phyloP scores from a whole-genome alignment of 2,797 vertebrate species.

The Orientallactaga sibirica region DNA sequence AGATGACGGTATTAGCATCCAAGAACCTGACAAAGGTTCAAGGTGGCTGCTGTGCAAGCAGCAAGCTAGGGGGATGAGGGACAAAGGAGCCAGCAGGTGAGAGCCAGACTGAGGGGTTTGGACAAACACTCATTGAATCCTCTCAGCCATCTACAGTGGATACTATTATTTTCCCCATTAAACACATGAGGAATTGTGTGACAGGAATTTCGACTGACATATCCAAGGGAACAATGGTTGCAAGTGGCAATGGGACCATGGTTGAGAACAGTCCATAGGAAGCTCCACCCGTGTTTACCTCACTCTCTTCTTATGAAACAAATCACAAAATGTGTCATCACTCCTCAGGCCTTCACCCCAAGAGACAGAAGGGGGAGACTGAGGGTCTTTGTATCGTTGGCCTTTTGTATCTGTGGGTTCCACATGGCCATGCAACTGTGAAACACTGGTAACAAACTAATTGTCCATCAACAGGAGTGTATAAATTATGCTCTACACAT shows the following conservation, averaged over 20 bases:
- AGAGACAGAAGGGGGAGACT: not conserved
- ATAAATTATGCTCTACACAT: not conserved
- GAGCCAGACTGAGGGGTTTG: not conserved
- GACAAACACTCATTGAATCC: not conserved
- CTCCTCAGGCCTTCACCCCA: not conserved
- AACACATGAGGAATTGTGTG: not conserved
- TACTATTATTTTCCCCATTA: not conserved
- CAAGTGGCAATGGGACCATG: not conserved
- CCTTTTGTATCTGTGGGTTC: not conserved
- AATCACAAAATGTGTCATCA: not conserved
- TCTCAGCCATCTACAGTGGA: not conserved
- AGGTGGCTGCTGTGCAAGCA: not conserved
- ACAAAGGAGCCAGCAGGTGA: not conserved
- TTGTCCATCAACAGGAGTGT: not conserved
- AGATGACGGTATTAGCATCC: not conserved
- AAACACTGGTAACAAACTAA: not conserved
- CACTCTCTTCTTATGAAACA: not conserved
- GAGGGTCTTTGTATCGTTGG: no score
- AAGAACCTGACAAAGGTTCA: not conserved
- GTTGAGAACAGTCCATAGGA: not conserved
- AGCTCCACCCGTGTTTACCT: not conserved
- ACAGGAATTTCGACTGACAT: not conserved
- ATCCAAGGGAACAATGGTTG: not conserved
- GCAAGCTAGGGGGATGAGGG: not conserved
- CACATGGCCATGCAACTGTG: not conserved